Base-by-base conservation (phyloP, 2,888 invertebrate species). In the Neocrepidodera transversa region DNA sequence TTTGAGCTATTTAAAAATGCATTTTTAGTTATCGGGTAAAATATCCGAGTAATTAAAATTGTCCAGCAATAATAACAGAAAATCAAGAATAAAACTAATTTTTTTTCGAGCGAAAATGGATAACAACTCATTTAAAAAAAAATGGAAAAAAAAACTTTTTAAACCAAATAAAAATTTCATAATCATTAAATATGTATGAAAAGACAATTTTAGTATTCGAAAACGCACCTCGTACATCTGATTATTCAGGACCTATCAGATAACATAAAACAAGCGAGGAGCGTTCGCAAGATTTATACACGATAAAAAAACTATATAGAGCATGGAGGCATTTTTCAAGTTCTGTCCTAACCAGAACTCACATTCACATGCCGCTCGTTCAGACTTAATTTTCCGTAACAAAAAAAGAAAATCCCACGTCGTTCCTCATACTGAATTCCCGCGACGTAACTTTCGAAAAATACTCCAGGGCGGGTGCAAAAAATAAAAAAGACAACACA, bases 311-410 rank as follows among this genome's bases (percentile, higher is more conserved):
- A 54, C 45, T 54, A 47, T 54, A 17, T 54, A 36, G 54, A 36
- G 45, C 26, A 36, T 20, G 23, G 18, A 20, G 45, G 36, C 54
- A 54, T 54, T 54, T 54, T 54, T 54, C 54, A 54, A 36, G 26
- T 54, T 54, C 54, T 54, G 54, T 54, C 54, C 47, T 36, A 54
- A 54, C 47, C 54, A 54, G 53, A 53, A 43, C 53, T 42, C 43
- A 53, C 53, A 53, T 54, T 54, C 54, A 36, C 54, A 54, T 45
- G 54, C 47, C 45, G 28, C 36, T 54, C 45, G 54, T 54, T 45
- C 45, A 17, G 54, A 54, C 54, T 54, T 54, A 47, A 54, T 54
- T 54, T 54, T 54, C 54, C 54, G 54, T 54, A 54, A 54, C 45
- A 54, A 54, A 54, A 54, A 54, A 54, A 54, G 35, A 53, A 53